Evolutionary conservation across 2,797 vertebrate genomes (phyloP).

Genomic region (Sebastes hopkinsi): DNA sequence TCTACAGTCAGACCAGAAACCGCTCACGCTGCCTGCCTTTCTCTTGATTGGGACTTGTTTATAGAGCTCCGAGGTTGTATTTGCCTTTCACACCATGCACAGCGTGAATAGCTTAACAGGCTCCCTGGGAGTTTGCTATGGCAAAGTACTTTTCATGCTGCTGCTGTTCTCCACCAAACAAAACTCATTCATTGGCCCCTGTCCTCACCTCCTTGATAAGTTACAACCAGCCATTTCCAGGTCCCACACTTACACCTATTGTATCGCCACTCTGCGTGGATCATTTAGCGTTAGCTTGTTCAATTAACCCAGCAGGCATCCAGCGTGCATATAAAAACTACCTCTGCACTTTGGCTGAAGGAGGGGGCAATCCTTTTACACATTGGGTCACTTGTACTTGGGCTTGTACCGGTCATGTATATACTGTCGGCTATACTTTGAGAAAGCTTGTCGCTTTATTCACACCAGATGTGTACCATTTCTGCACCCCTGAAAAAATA

Average conservation of each 20-base stretch:
- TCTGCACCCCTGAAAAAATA: not conserved
- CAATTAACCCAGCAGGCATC: constrained; percentile 20
- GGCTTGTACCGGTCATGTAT: not conserved
- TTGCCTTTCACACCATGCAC: constrained; percentile 60
- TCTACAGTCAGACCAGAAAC: constrained; percentile 8
- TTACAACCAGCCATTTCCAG: constrained; percentile 40
- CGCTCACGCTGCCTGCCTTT: constrained; percentile 6
- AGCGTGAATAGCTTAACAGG: constrained; percentile 54
- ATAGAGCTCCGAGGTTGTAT: constrained; percentile 39
- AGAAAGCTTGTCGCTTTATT: not conserved
- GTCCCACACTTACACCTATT: constrained; percentile 29
- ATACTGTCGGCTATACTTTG: not conserved
- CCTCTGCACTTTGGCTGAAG: not conserved
- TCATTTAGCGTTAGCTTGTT: constrained; percentile 12
- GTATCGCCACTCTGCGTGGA: not conserved
- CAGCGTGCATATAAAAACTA: not conserved
- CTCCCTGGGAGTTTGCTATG: constrained; percentile 48
- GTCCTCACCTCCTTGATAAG: constrained; percentile 38
- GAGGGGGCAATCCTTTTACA: not conserved
- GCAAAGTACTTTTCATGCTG: constrained; percentile 67
- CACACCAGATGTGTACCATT: not conserved
- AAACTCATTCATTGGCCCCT: constrained; percentile 22
- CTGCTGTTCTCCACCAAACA: constrained; percentile 45
- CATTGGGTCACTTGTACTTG: not conserved
- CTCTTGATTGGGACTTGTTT: constrained; percentile 53